phyloP scores from a whole-genome alignment of 2,113 vertebrate genomes.

The Megalops atlanticus region DNA sequence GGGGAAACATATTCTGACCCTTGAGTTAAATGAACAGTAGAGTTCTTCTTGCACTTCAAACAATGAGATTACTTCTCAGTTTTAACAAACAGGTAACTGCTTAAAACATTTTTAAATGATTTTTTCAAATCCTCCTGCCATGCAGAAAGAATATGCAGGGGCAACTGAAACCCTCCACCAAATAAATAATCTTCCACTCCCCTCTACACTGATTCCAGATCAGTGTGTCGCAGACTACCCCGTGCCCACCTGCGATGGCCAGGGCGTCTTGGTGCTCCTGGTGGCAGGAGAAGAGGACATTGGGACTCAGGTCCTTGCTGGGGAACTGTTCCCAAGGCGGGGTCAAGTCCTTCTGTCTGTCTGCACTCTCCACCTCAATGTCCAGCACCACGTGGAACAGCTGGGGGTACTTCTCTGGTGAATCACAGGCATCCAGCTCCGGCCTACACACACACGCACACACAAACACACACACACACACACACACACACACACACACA shows the following conservation, averaged over 20 bases:
- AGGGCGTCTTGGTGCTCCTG: constrained; percentile 93
- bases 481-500: neutral
- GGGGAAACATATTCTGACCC: neutral
- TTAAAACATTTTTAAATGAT: too few species aligned
- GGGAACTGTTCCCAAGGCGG: constrained; percentile 97
- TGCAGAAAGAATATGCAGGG: neutral
- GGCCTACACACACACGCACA: constrained; percentile 68
- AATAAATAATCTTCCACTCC: neutral
- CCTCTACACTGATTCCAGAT: neutral
- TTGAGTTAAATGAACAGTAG: neutral
- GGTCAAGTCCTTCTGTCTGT: constrained; percentile 90
- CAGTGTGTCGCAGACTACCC: too few species aligned
- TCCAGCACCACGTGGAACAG: constrained; percentile 92
- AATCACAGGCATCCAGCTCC: constrained; percentile 94
- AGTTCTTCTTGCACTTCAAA: neutral
- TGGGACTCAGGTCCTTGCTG: constrained; percentile 89
- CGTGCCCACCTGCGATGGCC: constrained; percentile 78
- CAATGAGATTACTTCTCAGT: neutral
- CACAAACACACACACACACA: constrained; percentile 14
- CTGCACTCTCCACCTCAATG: constrained; percentile 85
- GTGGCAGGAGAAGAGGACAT: constrained; percentile 91
- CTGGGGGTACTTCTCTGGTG: constrained; percentile 96
- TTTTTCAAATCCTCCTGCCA: neutral
- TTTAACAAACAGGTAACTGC: neutral
- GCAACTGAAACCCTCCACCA: neutral